These are phyloP conservation scores for Halotydeus destructor DNA, from an alignment of 1,140 invertebrate genomes.

Conservation along the genomic window DNA sequence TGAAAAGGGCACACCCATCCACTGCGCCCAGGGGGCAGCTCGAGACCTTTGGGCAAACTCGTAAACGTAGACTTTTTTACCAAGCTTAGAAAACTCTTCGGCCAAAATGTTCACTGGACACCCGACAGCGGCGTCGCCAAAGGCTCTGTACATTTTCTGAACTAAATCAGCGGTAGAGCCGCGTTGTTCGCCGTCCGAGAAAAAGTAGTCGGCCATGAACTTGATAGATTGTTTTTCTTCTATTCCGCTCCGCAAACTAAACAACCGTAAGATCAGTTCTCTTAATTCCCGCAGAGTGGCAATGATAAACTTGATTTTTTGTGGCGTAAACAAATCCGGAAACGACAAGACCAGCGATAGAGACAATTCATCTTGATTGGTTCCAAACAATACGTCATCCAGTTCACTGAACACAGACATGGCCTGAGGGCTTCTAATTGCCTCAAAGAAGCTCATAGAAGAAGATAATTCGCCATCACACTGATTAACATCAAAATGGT, in stretches of 20 bases:
- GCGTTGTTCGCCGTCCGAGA: not conserved
- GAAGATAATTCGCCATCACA: too few relatives aligned
- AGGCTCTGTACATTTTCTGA: not conserved
- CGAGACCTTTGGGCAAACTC: conserved; percentile 12
- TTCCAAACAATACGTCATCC: too few relatives aligned
- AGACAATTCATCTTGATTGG: too few relatives aligned
- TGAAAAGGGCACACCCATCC: conserved; percentile 13
- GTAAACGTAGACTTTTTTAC: conserved; percentile 12
- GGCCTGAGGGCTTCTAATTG: too few relatives aligned
- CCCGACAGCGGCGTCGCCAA: not conserved
- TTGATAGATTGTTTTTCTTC: not conserved
- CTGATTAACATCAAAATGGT: not conserved
- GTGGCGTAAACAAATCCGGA: not conserved
- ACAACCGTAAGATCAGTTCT: not conserved
- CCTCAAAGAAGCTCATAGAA: too few relatives aligned
- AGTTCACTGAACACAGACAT: too few relatives aligned
- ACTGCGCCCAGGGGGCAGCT: conserved; percentile 1
- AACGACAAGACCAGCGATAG: not conserved
- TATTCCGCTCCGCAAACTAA: not conserved
- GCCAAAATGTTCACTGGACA: not conserved
- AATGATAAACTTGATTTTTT: not conserved
- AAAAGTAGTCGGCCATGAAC: not conserved
- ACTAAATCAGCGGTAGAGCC: not conserved
- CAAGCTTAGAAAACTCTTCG: not conserved
- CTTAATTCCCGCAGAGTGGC: not conserved